Percentiles rank a stretch among this genome's conserved stretches.
Conservation (phyloP, 2,797 vertebrate genomes). For the Gallinago stenura region DNA sequence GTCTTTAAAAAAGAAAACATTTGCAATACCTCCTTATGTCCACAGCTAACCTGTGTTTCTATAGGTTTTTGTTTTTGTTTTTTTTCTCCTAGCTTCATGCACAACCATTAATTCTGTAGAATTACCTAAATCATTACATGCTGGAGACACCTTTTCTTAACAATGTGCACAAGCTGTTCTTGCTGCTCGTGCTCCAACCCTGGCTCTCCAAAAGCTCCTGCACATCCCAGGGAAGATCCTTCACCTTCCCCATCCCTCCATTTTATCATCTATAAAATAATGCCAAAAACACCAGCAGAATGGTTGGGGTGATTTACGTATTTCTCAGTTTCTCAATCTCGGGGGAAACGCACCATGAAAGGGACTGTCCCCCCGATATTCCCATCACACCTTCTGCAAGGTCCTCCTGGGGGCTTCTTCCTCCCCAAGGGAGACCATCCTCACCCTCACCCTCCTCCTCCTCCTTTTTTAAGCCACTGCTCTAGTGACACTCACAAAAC, state of each 20-base stretch:
- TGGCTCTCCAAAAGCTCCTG: background rate
- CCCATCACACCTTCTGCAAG: fast-evolving
- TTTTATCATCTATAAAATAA: background rate
- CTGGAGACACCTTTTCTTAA: fast-evolving
- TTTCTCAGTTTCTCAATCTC: background rate
- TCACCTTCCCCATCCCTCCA: background rate
- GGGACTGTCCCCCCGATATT: fast-evolving
- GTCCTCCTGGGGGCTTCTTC: background rate
- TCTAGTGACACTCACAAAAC: background rate
- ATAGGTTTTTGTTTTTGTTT: background rate
- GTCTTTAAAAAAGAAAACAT: background rate
- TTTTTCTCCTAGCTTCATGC: background rate
- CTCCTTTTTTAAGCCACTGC: background rate
- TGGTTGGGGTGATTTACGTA: background rate
- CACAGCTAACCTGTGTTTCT: background rate
- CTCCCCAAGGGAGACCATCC: background rate
- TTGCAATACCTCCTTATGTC: background rate
- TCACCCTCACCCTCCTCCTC: background rate
- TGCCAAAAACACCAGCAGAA: background rate
- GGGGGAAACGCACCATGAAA: background rate
- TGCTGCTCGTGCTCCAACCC: fast-evolving
- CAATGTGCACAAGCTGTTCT: background rate
- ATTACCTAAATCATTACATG: too few species aligned
- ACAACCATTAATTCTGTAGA: background rate
- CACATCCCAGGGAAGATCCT: background rate